phyloP scores from a whole-genome alignment of 2,797 vertebrate species.

The Alcedo atthis region DNA sequence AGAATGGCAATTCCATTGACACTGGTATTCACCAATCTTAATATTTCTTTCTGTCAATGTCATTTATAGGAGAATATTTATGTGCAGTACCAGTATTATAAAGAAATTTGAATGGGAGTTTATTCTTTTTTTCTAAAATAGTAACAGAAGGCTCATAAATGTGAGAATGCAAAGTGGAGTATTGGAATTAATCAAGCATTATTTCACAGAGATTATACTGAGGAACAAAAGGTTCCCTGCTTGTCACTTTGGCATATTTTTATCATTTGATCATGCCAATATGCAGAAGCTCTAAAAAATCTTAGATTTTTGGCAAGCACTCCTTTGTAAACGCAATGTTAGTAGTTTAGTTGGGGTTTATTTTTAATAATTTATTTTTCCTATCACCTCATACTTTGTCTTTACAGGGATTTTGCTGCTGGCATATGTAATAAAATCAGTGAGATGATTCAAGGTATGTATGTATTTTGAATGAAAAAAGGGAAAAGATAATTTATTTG shows the following conservation, averaged over 20 bases:
- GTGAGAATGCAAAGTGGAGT: neutral
- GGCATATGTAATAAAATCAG: slow-evolving; percentile 99
- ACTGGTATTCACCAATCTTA: neutral
- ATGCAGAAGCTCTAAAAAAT: neutral
- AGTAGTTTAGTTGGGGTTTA: neutral
- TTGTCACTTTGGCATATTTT: neutral
- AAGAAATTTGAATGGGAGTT: neutral
- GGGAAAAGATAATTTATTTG: neutral
- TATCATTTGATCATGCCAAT: neutral
- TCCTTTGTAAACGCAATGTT: neutral
- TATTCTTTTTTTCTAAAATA: neutral
- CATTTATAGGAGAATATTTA: neutral
- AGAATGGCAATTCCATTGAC: neutral
- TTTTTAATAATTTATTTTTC: neutral
- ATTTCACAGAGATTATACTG: neutral
- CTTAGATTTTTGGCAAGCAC: neutral
- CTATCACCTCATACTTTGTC: neutral
- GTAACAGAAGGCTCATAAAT: neutral
- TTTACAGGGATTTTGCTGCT: slow-evolving; percentile 93
- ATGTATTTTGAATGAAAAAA: neutral
- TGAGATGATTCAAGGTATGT: slow-evolving; percentile 98
- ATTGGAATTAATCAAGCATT: neutral
- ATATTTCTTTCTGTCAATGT: neutral
- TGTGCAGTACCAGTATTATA: neutral
- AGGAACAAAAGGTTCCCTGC: neutral